These are phyloP conservation scores for Agrotis puta DNA, from an alignment of 2,888 invertebrate species.

Conservation along the genomic window DNA sequence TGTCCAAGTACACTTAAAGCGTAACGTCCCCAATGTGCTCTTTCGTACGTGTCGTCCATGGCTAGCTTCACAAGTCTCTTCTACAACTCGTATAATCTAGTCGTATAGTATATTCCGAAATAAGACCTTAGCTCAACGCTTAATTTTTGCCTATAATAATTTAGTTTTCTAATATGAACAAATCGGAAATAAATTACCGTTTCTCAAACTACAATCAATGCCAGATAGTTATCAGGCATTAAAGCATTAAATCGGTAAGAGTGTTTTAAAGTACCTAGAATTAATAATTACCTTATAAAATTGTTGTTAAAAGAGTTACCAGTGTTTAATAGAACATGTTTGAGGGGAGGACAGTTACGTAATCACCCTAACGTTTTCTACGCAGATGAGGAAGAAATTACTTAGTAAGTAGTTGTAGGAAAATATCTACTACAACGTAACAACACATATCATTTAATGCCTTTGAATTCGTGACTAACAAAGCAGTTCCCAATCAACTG, in stretches of 20 bases:
- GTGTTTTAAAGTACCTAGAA: background rate
- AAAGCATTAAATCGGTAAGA: background rate
- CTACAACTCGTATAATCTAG: too few relatives aligned
- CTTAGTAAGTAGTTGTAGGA: background rate
- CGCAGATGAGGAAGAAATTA: constrained; percentile 8
- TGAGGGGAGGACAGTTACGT: background rate
- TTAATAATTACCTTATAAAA: background rate
- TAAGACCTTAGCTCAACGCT: background rate
- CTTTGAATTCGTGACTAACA: background rate
- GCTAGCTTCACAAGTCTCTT: too few relatives aligned
- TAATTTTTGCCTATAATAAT: background rate
- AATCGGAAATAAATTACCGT: constrained; percentile 29
- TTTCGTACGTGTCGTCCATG: background rate
- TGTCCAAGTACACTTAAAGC: too few relatives aligned
- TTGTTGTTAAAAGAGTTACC: background rate
- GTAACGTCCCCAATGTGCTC: too few relatives aligned
- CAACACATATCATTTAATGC: background rate
- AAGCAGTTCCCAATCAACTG: background rate
- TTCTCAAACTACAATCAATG: constrained; percentile 26
- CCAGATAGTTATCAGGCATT: constrained; percentile 29
- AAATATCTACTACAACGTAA: background rate
- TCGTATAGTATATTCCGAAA: too few relatives aligned
- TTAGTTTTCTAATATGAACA: constrained; percentile 16
- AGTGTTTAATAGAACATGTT: background rate
- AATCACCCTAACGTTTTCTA: constrained; percentile 3